Percentiles rank a stretch among this genome's conserved stretches.
phyloP scores from a whole-genome alignment of 2,113 vertebrate species.

The Cottus gobio region DNA sequence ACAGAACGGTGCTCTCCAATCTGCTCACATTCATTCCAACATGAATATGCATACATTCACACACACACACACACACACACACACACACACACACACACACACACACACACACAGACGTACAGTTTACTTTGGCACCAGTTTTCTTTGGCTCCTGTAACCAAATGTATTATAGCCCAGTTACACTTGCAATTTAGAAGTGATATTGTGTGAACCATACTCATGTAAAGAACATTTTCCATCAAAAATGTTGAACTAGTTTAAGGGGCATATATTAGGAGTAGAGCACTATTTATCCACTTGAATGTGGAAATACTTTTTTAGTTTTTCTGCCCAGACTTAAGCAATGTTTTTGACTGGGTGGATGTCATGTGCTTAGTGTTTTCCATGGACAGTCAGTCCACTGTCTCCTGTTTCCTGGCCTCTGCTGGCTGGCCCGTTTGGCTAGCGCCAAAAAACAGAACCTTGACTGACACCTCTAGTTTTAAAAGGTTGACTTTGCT shows the following conservation, averaged over 20 bases:
- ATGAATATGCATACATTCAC: neutral
- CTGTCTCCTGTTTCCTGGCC: conserved; percentile 67
- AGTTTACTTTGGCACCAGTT: conserved; percentile 12
- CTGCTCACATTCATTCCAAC: conserved; percentile 8
- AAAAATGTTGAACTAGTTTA: conserved; percentile 11
- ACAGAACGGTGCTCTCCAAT: conserved; percentile 1
- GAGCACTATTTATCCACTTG: conserved; percentile 37
- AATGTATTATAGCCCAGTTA: conserved; percentile 10
- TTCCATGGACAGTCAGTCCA: conserved; percentile 56
- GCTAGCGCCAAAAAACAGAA: conserved; percentile 65
- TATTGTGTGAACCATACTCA: conserved; percentile 31
- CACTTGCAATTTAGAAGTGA: conserved; percentile 13
- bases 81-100: neutral
- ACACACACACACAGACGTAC: conserved; percentile 4
- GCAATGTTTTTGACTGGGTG: conserved; percentile 42
- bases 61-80: neutral
- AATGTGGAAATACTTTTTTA: conserved; percentile 28
- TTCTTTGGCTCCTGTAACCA: conserved; percentile 8
- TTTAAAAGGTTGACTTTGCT: conserved; percentile 79
- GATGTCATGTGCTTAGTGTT: conserved; percentile 50
- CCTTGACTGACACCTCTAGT: conserved; percentile 76
- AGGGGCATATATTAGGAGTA: neutral
- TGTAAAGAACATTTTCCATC: conserved; percentile 23
- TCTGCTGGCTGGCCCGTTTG: conserved; percentile 63
- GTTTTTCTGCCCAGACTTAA: conserved; percentile 18